These are phyloP conservation scores for Panzeria rudis DNA, from an alignment of 2,888 invertebrate species.

Conservation along the genomic window DNA sequence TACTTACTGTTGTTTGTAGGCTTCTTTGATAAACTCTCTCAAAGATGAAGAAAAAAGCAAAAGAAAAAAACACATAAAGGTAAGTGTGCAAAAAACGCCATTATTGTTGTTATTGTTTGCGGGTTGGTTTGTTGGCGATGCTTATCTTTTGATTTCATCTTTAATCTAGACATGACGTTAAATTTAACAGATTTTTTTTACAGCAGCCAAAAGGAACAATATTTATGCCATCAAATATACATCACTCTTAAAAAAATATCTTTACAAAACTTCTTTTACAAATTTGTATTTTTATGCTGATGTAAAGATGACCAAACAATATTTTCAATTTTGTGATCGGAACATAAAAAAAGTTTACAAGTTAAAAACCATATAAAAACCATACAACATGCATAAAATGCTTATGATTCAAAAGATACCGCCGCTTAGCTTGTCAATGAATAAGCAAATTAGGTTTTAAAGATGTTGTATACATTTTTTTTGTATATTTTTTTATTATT, in stretches of 20 bases:
- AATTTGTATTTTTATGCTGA: constrained; percentile 56
- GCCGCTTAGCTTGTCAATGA: constrained; percentile 67
- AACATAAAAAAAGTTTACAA: constrained; percentile 58
- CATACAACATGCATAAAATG: constrained; percentile 41
- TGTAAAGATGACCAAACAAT: constrained; percentile 71
- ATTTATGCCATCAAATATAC: constrained; percentile 59
- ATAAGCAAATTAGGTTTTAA: constrained; percentile 70
- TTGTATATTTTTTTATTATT: constrained; percentile 23
- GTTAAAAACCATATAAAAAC: constrained; percentile 1
- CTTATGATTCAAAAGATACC: constrained; percentile 66
- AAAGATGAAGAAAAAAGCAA: constrained; percentile 22
- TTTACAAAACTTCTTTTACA: constrained; percentile 27
- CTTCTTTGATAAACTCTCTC: constrained; percentile 51
- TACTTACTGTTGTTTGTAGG: constrained; percentile 13
- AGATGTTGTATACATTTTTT: constrained; percentile 34
- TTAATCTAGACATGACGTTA: constrained; percentile 72
- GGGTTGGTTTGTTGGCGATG: constrained; percentile 38
- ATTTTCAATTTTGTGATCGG: constrained; percentile 70
- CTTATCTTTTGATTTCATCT: constrained; percentile 72
- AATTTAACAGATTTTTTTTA: constrained; percentile 66
- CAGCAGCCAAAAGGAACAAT: constrained; percentile 60
- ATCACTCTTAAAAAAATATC: constrained; percentile 24
- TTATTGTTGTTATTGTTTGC: constrained; percentile 65
- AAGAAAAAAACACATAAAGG: constrained; percentile 22
- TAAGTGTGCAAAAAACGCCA: constrained; percentile 61